These are phyloP conservation scores for Noctua janthe DNA, from an alignment of 2,888 invertebrate genomes.

Conservation along the genomic window DNA sequence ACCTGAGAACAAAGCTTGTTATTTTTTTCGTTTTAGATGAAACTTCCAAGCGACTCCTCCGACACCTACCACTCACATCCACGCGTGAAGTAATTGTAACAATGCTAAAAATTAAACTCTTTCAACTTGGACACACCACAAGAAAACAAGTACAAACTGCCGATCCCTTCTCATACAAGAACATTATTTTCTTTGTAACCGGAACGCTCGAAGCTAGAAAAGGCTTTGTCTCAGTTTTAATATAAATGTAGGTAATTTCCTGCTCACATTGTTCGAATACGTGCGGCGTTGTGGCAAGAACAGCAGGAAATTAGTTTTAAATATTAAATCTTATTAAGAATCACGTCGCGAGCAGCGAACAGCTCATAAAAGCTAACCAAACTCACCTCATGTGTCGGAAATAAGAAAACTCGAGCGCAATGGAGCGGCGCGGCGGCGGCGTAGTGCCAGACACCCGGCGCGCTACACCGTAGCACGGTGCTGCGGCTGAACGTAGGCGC, in stretches of 20 bases:
- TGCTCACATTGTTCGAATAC: slow-evolving; percentile 23
- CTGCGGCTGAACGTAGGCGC: slow-evolving; percentile 6
- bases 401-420: slow-evolving; percentile 12
- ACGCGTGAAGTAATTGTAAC: neutral
- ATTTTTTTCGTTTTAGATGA: neutral
- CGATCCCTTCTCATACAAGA: slow-evolving; percentile 5
- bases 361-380: slow-evolving; percentile 10
- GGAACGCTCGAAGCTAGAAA: neutral
- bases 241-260: slow-evolving; percentile 39
- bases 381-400: slow-evolving; percentile 12
- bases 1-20: neutral
- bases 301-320: slow-evolving; percentile 35
- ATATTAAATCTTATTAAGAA: slow-evolving; percentile 40
- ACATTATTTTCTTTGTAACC: slow-evolving; percentile 12
- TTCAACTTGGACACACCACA: neutral
- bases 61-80: neutral
- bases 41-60: neutral
- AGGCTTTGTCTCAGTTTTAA: slow-evolving; percentile 10
- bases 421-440: no score
- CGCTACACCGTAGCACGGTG: slow-evolving; percentile 33
- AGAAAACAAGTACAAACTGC: neutral
- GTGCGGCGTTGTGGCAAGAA: slow-evolving; percentile 7
- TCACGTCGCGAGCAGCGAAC: slow-evolving; percentile 11
- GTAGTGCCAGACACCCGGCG: neutral
- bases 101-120: neutral